Evolutionary conservation across 2,113 vertebrate genomes (phyloP), one percentile per base, ranked within the genome.

Genomic region (Desmodus rotundus): DNA sequence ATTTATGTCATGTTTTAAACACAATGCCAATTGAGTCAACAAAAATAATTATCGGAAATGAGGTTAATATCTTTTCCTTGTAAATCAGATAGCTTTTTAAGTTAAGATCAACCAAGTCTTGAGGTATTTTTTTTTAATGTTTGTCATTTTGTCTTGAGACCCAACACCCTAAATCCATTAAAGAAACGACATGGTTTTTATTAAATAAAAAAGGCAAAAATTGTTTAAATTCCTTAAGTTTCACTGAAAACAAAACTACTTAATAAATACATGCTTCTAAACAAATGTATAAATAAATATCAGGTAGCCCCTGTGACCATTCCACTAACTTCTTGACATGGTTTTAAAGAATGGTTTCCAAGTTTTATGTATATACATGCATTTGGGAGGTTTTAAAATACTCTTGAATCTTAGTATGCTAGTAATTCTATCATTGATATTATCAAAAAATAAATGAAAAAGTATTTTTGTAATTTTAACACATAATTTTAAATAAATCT

Each of bases 31-130:
- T 19, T 68, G 6, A 86, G 81, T 73, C 43, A 96, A 77, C 24
- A 95, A 95, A 95, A 97, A 80, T 50, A 70, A 70, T 15, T 38
- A 94, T 20, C 78, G 90, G 52, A 93, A 96, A 85, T 50, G 15
- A 93, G 85, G 4, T 72, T 76, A 84, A 6, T 38, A 54, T 61
- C 41, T 31, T 76, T 94, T 89, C 88, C 83, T 89, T 87, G 22
- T 56, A 78, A 93, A 2, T 52, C 58, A 67, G 45, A n/a, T 12
- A 2, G 5, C 36, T 80, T 82, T 89, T 90, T 68, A 68, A 85
- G 45, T 50, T 58, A 72, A 19, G 12, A n/a, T 83, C 24, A 90
- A 89, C 26, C 41, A 94, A 81, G 4, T 74, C 33, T 85, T 94
- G 17, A 80, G 41, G 63, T 20, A 0, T 85, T 90, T 92, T 85